These are phyloP conservation scores for Hydrophis major DNA, from an alignment of 2,797 vertebrate genomes.

Conservation along the genomic window DNA sequence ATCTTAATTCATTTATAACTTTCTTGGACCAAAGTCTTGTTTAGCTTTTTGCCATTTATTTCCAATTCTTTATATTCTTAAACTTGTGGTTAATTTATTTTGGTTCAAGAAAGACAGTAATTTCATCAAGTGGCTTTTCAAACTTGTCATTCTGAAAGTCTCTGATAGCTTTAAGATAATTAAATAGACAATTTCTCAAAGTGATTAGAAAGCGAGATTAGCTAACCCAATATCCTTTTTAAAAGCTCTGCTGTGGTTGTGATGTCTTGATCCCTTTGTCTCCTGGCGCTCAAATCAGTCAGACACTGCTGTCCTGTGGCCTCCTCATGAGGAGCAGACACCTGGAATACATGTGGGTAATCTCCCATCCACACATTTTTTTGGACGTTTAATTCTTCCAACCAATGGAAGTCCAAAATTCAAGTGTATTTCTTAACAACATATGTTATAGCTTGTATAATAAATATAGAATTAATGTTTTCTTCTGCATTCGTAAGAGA, in stretches of 20 bases:
- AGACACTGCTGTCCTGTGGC: not conserved
- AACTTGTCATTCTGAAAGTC: not conserved
- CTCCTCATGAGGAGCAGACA: not conserved
- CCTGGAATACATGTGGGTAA: not conserved
- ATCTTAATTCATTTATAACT: not conserved
- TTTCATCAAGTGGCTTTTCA: not conserved
- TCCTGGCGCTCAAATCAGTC: not conserved
- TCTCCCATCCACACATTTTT: not conserved
- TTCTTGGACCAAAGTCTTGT: not conserved
- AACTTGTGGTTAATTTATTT: not conserved
- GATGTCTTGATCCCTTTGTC: not conserved
- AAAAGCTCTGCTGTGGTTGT: not conserved
- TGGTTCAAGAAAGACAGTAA: not conserved
- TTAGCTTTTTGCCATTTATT: not conserved
- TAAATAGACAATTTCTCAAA: not conserved
- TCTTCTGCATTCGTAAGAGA: not conserved
- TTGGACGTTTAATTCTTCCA: not conserved
- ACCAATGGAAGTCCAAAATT: not conserved
- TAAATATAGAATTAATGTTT: not conserved
- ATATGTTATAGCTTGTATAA: not conserved
- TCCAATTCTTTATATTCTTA: not conserved
- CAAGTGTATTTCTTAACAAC: not conserved
- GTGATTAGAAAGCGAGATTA: not conserved
- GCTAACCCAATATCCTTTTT: not conserved
- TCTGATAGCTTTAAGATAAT: not conserved